Evolutionary conservation across 2,888 invertebrate genomes (phyloP).

Genomic region (Lepidocyrtinus sp.): DNA sequence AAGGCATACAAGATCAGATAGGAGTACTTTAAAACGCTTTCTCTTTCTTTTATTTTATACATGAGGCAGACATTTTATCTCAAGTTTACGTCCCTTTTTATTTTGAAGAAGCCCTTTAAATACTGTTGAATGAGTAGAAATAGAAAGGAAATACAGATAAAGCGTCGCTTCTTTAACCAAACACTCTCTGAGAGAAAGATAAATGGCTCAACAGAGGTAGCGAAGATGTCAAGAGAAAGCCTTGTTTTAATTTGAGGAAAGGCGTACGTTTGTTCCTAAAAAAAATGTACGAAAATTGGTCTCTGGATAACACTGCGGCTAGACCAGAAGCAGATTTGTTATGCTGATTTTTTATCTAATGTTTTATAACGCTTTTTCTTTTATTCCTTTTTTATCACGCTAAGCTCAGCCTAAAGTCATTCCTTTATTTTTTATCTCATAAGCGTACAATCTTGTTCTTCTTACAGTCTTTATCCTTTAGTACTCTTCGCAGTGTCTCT

Average conservation of each 20-base stretch:
- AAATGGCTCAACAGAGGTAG: conserved; percentile 54
- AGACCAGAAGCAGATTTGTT: conserved; percentile 61
- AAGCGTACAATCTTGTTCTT: background rate
- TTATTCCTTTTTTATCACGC: conserved; percentile 1
- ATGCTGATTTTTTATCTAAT: conserved; percentile 62
- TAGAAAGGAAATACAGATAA: conserved; percentile 25
- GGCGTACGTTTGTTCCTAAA: conserved; percentile 51
- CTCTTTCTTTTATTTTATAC: too few species aligned
- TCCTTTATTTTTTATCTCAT: background rate
- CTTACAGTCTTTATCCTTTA: background rate
- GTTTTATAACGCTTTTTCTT: conserved; percentile 34
- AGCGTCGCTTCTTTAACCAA: background rate
- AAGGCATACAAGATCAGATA: too few species aligned
- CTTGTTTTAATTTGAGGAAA: conserved; percentile 59
- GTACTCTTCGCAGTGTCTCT: background rate
- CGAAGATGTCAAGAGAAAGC: conserved; percentile 53
- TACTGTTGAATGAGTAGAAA: too few species aligned
- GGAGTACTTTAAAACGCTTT: too few species aligned
- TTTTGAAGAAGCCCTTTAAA: too few species aligned
- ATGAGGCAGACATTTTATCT: too few species aligned
- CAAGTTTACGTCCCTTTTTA: too few species aligned
- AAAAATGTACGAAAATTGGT: conserved; percentile 61
- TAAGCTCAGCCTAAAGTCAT: background rate
- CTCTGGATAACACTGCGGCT: conserved; percentile 49
- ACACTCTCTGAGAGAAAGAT: conserved; percentile 34